Conservation (phyloP, 2,113 vertebrate genomes). For the Pachypanchax playfairii region DNA sequence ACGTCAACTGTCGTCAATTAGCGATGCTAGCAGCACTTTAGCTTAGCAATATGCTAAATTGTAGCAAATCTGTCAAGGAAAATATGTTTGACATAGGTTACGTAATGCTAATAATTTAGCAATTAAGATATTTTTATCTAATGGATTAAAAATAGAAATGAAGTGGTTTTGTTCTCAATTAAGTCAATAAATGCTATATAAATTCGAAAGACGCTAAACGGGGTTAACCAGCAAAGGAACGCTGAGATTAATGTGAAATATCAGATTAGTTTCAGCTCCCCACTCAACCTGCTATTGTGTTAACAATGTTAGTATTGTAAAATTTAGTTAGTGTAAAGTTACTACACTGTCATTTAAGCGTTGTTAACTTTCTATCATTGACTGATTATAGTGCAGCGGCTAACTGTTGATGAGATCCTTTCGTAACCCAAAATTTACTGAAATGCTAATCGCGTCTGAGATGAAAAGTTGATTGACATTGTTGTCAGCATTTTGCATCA, state of each 20-base stretch:
- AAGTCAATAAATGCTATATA: neutral
- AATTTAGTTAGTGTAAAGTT: neutral
- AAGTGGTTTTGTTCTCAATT: too few relatives aligned
- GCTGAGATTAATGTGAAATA: conserved; percentile 2
- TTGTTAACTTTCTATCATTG: neutral
- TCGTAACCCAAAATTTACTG: neutral
- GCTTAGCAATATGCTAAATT: conserved; percentile 43
- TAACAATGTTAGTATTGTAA: neutral
- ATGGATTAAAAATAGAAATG: neutral
- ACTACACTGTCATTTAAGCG: neutral
- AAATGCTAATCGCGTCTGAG: neutral
- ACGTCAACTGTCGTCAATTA: conserved; percentile 45
- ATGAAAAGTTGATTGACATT: conserved; percentile 17
- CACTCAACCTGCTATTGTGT: neutral
- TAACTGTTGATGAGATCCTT: conserved; percentile 5
- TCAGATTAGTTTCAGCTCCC: neutral
- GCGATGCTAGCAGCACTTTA: conserved; percentile 32
- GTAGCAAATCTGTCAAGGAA: conserved; percentile 40
- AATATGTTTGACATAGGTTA: conserved; percentile 19
- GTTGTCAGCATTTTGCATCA: conserved; percentile 1
- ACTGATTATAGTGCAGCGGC: neutral
- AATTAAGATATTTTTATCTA: neutral
- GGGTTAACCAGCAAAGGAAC: conserved; percentile 3
- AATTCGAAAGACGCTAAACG: conserved; percentile 25
- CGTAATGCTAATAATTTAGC: conserved; percentile 2